Evolutionary conservation across 1,140 invertebrate species (phyloP), one percentile per base, ranked within the genome.

Genomic region (Drosophila obscura): DNA sequence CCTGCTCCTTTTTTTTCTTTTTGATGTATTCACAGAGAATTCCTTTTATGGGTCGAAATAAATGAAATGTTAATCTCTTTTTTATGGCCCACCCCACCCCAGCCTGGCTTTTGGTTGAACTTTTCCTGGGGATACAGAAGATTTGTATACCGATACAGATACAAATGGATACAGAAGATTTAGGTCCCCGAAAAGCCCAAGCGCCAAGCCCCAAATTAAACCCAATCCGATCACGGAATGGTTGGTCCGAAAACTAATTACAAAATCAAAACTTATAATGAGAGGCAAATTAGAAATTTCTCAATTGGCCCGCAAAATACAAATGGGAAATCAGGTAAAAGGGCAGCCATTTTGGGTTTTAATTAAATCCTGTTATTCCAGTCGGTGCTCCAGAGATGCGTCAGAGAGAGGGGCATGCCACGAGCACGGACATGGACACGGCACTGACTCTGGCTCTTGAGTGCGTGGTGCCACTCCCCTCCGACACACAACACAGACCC

Each of bases 221-320:
- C 60, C 69, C 45, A n/a, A 69, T 68, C 13, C 35, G 35, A 39
- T 39, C 35, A 9, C 8, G 4, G 19, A 35, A 35, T 35, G 31
- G 31, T 3, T 16, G 46, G n/a, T 15, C 49, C 31, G 56, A 74
- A 85, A 78, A 78, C 77, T 85, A 85, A 85, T 85, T 85, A 82
- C 78, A 85, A 85, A 75, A 88, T 85, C 80, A 74, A 85, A 84
- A 67, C 69, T 68, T 68, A 87, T 85, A 85, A 87, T 87, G 62
- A 75, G 74, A 41, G 68, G 61, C 50, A 56, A 73, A 73, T 85
- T 85, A 65, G 62, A 82, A 82, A 87, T 78, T 82, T 78, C 77
- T 62, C 65, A 57, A 78, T 82, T 78, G 41, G 35, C 58, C 72
- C 76, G 50, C 58, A 62, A 60, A 60, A 60, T 22, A 64, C 61